Evolutionary conservation across 2,113 vertebrate species (phyloP).

Genomic region (Columba livia): DNA sequence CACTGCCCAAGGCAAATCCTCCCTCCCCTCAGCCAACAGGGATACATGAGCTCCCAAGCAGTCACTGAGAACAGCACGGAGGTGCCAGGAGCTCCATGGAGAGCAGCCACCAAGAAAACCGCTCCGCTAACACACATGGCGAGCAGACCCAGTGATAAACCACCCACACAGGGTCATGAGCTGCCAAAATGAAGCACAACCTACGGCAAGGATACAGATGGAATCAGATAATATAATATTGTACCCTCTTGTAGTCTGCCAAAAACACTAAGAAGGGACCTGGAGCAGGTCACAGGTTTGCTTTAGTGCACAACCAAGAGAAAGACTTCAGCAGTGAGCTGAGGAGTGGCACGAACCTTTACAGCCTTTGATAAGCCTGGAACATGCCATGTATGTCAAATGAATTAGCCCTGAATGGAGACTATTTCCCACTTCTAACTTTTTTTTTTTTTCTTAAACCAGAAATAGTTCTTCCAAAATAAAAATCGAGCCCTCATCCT

Average conservation of each 20-base stretch:
- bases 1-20: not conserved
- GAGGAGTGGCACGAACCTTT: not conserved
- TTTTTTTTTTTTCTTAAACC: not conserved
- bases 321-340: not conserved
- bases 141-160: not conserved
- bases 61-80: not conserved
- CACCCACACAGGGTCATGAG: not conserved
- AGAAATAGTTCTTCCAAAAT: not conserved
- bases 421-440: not conserved
- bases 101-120: not conserved
- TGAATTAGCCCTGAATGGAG: not conserved
- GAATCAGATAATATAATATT: not conserved
- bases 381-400: not conserved
- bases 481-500: not conserved
- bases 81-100: rapidly evolving
- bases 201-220: not conserved
- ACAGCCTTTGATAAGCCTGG: not conserved
- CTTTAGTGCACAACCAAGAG: not conserved
- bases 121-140: rapidly evolving
- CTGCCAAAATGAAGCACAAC: not conserved
- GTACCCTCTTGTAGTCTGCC: not conserved
- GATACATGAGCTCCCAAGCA: not conserved
- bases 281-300: not conserved
- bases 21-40: not conserved
- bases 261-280: not conserved